These are phyloP conservation scores for Scrobipalpa costella DNA, from an alignment of 2,888 invertebrate species.

Conservation along the genomic window DNA sequence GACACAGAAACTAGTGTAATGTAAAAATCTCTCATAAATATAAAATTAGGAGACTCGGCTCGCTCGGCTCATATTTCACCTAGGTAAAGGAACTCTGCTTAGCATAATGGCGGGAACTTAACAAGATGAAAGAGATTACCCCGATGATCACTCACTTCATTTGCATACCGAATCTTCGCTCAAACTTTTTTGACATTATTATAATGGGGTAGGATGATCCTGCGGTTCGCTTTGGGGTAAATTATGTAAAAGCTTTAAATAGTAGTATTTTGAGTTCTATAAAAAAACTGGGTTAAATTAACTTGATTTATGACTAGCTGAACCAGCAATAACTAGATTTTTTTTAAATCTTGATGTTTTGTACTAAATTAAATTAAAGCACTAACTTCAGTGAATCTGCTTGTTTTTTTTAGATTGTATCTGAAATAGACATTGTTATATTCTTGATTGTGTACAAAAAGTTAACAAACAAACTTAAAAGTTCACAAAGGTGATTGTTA, in stretches of 20 bases:
- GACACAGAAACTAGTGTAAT: background rate
- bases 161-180: constrained; percentile 25
- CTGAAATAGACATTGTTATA: too few relatives aligned
- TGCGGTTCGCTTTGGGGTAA: constrained; percentile 10
- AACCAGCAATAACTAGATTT: too few relatives aligned
- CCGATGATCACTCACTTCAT: constrained; percentile 29
- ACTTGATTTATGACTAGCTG: too few relatives aligned
- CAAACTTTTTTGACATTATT: constrained; percentile 26
- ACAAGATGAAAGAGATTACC: constrained; percentile 28
- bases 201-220: constrained; percentile 24
- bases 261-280: background rate
- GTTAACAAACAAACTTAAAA: too few relatives aligned
- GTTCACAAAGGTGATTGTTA: too few relatives aligned
- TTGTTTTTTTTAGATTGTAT: too few relatives aligned
- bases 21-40: constrained; percentile 9
- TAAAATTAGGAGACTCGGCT: constrained; percentile 1
- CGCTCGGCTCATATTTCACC: constrained; percentile 14
- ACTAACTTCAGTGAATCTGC: too few relatives aligned
- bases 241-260: background rate
- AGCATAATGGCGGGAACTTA: constrained; percentile 23
- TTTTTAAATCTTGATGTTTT: too few relatives aligned
- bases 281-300: too few relatives aligned
- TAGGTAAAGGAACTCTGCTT: constrained; percentile 21
- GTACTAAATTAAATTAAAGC: too few relatives aligned
- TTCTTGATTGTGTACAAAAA: too few relatives aligned